These are phyloP conservation scores for Colinus virginianus DNA, from an alignment of 2,113 vertebrate genomes.

Conservation along the genomic window DNA sequence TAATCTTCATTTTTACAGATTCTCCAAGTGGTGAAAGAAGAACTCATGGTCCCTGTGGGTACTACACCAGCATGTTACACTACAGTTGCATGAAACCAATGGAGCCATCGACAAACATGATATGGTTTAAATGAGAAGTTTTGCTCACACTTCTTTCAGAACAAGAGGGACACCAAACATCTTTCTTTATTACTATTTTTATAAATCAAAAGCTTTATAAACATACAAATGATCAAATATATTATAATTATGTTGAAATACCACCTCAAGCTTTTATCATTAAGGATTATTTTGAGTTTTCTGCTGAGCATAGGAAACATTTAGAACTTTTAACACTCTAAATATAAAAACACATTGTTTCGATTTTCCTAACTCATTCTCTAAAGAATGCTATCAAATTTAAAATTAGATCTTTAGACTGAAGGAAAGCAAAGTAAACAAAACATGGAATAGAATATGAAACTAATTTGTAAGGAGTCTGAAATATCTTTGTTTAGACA, in stretches of 20 bases:
- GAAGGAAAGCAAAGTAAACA: background rate
- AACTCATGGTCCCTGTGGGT: accelerated
- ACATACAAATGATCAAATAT: constrained; percentile 63
- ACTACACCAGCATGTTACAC: background rate
- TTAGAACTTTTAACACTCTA: constrained; percentile 2
- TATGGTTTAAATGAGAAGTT: background rate
- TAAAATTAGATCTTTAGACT: background rate
- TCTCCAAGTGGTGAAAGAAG: background rate
- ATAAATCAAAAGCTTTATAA: constrained; percentile 42
- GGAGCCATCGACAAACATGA: background rate
- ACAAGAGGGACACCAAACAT: background rate
- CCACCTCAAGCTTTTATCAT: constrained; percentile 2
- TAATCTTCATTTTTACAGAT: background rate
- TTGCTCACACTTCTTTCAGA: background rate
- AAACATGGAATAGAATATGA: background rate
- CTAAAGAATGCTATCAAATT: background rate
- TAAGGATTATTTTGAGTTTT: constrained; percentile 12
- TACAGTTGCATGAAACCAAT: background rate
- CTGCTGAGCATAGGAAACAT: background rate
- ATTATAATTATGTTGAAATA: constrained; percentile 55
- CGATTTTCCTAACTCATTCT: background rate
- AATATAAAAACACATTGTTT: background rate
- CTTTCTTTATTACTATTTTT: constrained; percentile 16
- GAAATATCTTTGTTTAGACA: constrained; percentile 1
- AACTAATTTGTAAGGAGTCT: background rate